phyloP scores from a whole-genome alignment of 2,888 invertebrate species.

The Orchestes rusci region DNA sequence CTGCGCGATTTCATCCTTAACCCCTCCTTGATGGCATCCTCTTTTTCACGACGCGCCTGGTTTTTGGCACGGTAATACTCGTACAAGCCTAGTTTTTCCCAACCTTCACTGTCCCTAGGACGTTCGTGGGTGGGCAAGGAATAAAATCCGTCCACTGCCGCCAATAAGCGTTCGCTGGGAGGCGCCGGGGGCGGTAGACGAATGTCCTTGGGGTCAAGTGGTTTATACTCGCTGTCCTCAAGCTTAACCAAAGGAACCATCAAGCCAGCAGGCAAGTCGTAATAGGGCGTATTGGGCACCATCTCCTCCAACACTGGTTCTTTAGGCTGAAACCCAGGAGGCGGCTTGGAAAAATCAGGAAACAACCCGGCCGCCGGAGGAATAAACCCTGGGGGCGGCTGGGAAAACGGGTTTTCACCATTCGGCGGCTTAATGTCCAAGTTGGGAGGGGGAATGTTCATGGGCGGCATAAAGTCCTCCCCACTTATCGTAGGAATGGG shows the following conservation, averaged over 20 bases:
- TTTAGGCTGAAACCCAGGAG: slow-evolving; percentile 60
- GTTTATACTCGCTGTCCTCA: slow-evolving; percentile 84
- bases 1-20: slow-evolving; percentile 65
- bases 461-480: slow-evolving; percentile 15
- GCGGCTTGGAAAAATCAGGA: slow-evolving; percentile 81
- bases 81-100: slow-evolving; percentile 96
- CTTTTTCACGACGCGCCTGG: slow-evolving; percentile 79
- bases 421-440: slow-evolving; percentile 31
- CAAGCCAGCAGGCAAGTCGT: slow-evolving; percentile 92
- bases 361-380: slow-evolving; percentile 48
- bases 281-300: slow-evolving; percentile 90
- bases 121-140: slow-evolving; percentile 90
- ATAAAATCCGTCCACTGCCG: slow-evolving; percentile 95
- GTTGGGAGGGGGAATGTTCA: slow-evolving; percentile 41
- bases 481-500: slow-evolving; percentile 26
- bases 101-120: slow-evolving; percentile 93
- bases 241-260: slow-evolving; percentile 95
- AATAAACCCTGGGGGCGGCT: slow-evolving; percentile 53
- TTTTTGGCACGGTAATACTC: slow-evolving; percentile 98
- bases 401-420: slow-evolving; percentile 43
- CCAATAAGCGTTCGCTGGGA: slow-evolving; percentile 84
- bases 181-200: slow-evolving; percentile 92
- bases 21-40: slow-evolving; percentile 71
- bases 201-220: slow-evolving; percentile 84
- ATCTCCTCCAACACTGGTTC: slow-evolving; percentile 57